Conservation (phyloP, 1,140 invertebrate genomes). For the Lepidurus apus region DNA sequence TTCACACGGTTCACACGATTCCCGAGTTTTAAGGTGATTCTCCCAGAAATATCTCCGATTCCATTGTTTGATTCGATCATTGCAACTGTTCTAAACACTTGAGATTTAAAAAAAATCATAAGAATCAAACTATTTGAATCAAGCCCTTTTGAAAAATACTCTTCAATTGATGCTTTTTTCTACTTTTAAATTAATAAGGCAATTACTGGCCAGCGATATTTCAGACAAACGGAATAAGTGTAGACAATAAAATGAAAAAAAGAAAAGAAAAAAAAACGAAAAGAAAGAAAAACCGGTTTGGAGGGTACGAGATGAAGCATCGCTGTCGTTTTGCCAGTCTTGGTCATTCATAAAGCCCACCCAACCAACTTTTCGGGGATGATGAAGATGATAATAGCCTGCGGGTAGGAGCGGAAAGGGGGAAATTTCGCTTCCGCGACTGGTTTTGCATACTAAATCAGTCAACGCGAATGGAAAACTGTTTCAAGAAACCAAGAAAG, state of each 20-base stretch:
- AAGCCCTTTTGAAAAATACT: too few relatives aligned
- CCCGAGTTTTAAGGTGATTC: too few relatives aligned
- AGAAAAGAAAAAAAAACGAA: background rate
- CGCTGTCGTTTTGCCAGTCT: slow-evolving; percentile 1
- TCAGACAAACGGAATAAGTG: background rate
- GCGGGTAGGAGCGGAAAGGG: background rate
- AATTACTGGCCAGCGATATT: background rate
- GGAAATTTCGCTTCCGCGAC: background rate
- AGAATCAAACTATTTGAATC: too few relatives aligned
- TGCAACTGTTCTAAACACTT: too few relatives aligned
- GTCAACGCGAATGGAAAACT: background rate
- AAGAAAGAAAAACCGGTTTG: background rate
- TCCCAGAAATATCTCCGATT: too few relatives aligned
- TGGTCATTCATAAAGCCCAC: slow-evolving; percentile 18
- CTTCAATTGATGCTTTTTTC: too few relatives aligned
- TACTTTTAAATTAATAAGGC: background rate
- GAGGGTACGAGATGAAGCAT: background rate
- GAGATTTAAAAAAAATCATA: too few relatives aligned
- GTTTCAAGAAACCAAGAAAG: background rate
- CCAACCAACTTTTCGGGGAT: background rate
- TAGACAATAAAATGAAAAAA: background rate
- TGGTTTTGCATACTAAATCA: background rate
- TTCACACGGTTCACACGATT: too few relatives aligned
- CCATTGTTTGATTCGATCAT: too few relatives aligned
- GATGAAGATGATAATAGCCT: background rate